These are phyloP conservation scores for Caprella mutica DNA, from an alignment of 2,888 invertebrate species.

Conservation along the genomic window DNA sequence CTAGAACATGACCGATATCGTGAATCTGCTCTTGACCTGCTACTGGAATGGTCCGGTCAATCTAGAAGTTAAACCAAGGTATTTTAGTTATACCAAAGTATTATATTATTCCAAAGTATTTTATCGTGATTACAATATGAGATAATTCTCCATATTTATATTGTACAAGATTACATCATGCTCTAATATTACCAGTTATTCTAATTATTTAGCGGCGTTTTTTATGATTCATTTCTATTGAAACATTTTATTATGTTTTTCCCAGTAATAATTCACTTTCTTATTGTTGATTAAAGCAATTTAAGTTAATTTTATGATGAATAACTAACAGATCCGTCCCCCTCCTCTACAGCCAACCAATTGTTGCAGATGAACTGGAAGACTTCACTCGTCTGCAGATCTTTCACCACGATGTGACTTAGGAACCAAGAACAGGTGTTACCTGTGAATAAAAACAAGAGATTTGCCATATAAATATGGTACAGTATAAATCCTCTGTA, in stretches of 20 bases:
- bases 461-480: too few relatives aligned
- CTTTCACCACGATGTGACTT: slow-evolving; percentile 42
- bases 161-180: not conserved
- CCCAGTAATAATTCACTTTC: not conserved
- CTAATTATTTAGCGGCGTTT: not conserved
- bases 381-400: slow-evolving; percentile 44
- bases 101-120: too few relatives aligned
- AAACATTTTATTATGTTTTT: not conserved
- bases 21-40: slow-evolving; percentile 43
- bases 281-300: not conserved
- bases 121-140: not conserved
- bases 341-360: slow-evolving; percentile 46
- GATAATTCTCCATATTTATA: too few relatives aligned
- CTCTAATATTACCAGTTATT: not conserved
- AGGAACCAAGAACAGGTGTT: slow-evolving; percentile 42
- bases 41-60: slow-evolving; percentile 45
- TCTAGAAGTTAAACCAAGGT: too few relatives aligned
- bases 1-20: slow-evolving; percentile 43
- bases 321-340: slow-evolving; percentile 43
- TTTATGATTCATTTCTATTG: not conserved
- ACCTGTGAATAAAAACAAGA: too few relatives aligned
- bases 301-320: too few relatives aligned
- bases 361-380: slow-evolving; percentile 41
- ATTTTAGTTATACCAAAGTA: too few relatives aligned
- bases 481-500: too few relatives aligned